These are phyloP conservation scores for Orgyia antiqua DNA, from an alignment of 2,888 invertebrate genomes.

Conservation along the genomic window DNA sequence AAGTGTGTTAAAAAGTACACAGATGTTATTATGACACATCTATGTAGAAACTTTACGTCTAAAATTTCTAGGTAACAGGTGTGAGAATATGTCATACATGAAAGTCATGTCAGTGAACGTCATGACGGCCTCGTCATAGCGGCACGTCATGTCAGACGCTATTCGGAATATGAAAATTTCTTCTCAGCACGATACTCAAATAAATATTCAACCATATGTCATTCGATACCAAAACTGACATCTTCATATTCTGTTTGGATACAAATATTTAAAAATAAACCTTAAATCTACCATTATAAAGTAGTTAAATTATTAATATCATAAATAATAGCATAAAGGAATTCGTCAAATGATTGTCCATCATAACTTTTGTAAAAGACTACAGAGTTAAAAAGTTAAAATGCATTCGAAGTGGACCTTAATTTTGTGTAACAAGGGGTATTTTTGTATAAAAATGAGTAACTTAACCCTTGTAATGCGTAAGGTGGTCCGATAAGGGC, in stretches of 20 bases:
- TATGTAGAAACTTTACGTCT: slow-evolving; percentile 2
- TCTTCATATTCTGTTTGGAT: slow-evolving; percentile 47
- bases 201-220: slow-evolving; percentile 62
- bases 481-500: slow-evolving; percentile 54
- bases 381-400: slow-evolving; percentile 20
- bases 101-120: slow-evolving; percentile 9
- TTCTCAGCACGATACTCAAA: slow-evolving; percentile 67
- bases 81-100: slow-evolving; percentile 14
- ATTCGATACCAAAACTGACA: slow-evolving; percentile 65
- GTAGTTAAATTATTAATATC: too few relatives aligned
- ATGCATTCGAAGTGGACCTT: slow-evolving; percentile 21
- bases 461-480: slow-evolving; percentile 34
- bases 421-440: slow-evolving; percentile 9
- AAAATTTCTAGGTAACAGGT: slow-evolving; percentile 12
- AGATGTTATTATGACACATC: background rate
- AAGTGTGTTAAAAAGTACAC: too few relatives aligned
- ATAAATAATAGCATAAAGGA: too few relatives aligned
- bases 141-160: slow-evolving; percentile 28
- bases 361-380: slow-evolving; percentile 48
- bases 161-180: slow-evolving; percentile 65
- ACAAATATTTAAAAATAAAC: slow-evolving; percentile 19
- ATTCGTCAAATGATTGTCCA: slow-evolving; percentile 60
- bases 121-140: slow-evolving; percentile 16
- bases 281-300: slow-evolving; percentile 27
- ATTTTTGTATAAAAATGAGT: slow-evolving; percentile 16